A percentile compares a stretch with the other conserved stretches of the same genome.
Evolutionary conservation across 64 coral and sea anemone genomes (phyloP).

Genomic region (Orbicella faveolata): DNA sequence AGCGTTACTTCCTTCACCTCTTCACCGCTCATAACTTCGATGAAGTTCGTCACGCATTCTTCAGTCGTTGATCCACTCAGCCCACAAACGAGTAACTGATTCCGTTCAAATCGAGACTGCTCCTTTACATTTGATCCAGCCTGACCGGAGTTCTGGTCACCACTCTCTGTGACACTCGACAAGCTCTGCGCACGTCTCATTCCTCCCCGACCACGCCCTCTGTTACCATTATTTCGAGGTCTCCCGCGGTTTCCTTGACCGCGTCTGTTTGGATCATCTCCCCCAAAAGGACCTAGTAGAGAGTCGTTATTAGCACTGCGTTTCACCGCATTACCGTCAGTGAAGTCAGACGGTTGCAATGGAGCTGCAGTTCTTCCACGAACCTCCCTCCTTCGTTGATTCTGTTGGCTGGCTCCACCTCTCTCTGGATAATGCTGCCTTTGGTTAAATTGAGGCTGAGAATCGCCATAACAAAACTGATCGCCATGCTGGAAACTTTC

Average conservation of each 20-base stretch:
- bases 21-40: constrained; percentile 13
- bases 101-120: neutral
- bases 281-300: too few relatives aligned
- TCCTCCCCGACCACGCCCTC: neutral
- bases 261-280: too few relatives aligned
- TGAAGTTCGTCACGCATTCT: neutral
- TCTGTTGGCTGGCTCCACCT: too few relatives aligned
- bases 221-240: neutral
- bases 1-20: neutral
- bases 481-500: neutral
- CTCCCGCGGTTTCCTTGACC: too few relatives aligned
- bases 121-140: neutral
- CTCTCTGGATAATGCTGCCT: too few relatives aligned
- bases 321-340: too few relatives aligned
- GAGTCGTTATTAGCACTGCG: too few relatives aligned
- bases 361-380: too few relatives aligned
- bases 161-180: neutral
- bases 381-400: too few relatives aligned
- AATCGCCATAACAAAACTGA: too few relatives aligned
- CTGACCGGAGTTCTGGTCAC: too few relatives aligned
- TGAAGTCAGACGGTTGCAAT: too few relatives aligned
- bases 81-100: neutral
- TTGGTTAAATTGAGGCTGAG: neutral
- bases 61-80: neutral
- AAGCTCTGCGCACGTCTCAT: neutral